Percentiles rank a stretch among this genome's conserved stretches.
Conservation (phyloP, 30 jellyfish, hydroid and myxozoan genomes). For the Pelagia noctiluca region DNA sequence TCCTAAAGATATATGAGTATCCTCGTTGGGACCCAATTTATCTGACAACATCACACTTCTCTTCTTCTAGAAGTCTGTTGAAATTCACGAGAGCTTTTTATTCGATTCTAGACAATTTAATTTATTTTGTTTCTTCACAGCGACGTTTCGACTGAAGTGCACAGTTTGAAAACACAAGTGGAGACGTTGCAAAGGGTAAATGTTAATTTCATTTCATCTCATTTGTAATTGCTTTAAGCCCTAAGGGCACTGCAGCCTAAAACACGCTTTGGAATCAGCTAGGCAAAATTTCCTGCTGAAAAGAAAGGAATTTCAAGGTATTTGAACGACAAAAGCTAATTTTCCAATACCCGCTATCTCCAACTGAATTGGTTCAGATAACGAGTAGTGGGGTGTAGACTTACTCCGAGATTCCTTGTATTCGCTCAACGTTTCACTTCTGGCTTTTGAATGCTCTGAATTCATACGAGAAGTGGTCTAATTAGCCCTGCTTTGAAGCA, state of each 20-base stretch:
- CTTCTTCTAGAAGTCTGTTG: background rate
- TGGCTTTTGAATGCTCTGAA: too few relatives aligned
- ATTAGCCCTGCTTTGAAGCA: too few relatives aligned
- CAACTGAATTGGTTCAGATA: background rate
- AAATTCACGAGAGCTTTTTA: background rate
- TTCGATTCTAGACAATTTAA: background rate
- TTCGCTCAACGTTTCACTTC: too few relatives aligned
- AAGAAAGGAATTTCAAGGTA: background rate
- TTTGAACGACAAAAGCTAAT: too few relatives aligned
- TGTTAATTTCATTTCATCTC: background rate
- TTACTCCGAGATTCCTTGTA: too few relatives aligned
- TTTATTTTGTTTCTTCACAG: slow-evolving; percentile 9
- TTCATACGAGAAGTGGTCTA: too few relatives aligned
- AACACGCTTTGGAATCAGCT: background rate
- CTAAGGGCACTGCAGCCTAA: background rate
- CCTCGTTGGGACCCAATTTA: background rate
- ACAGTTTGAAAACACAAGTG: slow-evolving; percentile 76
- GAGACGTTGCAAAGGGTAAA: slow-evolving; percentile 86
- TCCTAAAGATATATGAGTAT: too few relatives aligned
- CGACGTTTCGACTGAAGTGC: slow-evolving; percentile 72
- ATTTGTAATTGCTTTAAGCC: background rate
- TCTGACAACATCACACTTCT: background rate
- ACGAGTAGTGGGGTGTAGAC: background rate
- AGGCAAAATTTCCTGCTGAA: background rate
- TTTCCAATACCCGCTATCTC: background rate